Conservation (phyloP, 2,888 invertebrate species). For the Apodemia zela region DNA sequence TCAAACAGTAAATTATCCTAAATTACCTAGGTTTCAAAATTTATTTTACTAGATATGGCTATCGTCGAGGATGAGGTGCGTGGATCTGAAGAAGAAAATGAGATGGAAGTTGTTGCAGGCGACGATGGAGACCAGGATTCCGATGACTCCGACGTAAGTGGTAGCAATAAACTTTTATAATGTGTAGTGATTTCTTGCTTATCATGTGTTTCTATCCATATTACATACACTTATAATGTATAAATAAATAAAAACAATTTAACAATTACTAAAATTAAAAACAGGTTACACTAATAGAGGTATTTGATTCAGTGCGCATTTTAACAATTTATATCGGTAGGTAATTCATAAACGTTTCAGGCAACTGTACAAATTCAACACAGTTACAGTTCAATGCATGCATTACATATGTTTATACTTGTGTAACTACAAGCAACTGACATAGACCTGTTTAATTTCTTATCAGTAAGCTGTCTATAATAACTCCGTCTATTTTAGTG, state of each 20-base stretch:
- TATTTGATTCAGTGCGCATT: background rate
- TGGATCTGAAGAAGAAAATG: conserved; percentile 72
- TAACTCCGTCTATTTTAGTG: too few relatives aligned
- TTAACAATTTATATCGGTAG: background rate
- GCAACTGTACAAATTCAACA: background rate
- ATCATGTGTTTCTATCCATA: background rate
- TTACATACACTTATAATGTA: conserved; percentile 8
- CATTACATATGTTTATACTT: too few relatives aligned
- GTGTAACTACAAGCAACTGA: too few relatives aligned
- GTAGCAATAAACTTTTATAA: conserved; percentile 24
- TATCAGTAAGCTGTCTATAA: too few relatives aligned
- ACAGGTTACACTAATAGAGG: background rate
- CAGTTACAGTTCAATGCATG: background rate
- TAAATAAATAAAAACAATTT: background rate
- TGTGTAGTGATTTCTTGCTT: conserved; percentile 12
- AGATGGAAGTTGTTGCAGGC: conserved; percentile 68
- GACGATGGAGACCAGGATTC: conserved; percentile 67
- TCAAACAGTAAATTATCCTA: background rate
- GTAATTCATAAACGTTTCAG: background rate
- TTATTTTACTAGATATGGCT: conserved; percentile 47
- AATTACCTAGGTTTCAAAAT: background rate
- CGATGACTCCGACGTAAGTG: conserved; percentile 66
- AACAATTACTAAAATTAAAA: background rate
- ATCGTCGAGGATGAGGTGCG: conserved; percentile 71
- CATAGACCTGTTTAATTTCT: too few relatives aligned